These are phyloP conservation scores for Peromyscus maniculatus DNA, from an alignment of 2,113 vertebrate genomes.

Conservation along the genomic window DNA sequence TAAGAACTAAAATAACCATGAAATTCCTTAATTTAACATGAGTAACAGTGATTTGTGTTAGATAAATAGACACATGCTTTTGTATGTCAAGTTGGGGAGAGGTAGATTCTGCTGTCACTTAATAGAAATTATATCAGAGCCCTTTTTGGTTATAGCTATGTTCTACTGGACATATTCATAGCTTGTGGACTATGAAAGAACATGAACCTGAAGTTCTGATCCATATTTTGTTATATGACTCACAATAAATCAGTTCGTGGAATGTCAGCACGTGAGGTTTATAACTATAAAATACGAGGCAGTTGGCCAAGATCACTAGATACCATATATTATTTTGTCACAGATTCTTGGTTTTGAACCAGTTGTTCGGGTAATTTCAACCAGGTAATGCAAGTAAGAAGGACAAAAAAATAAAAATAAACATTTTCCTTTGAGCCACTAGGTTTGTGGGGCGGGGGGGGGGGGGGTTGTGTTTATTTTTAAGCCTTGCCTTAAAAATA, in stretches of 20 bases:
- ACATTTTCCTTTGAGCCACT: background rate
- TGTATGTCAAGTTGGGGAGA: background rate
- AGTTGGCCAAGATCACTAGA: background rate
- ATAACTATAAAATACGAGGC: slow-evolving; percentile 48
- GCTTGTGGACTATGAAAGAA: slow-evolving; percentile 25
- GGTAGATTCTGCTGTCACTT: background rate
- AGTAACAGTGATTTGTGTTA: background rate
- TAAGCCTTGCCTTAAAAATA: slow-evolving; percentile 43
- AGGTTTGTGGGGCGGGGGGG: slow-evolving; percentile 10
- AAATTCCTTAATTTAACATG: background rate
- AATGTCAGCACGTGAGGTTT: slow-evolving; percentile 22
- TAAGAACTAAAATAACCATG: background rate
- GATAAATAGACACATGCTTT: background rate
- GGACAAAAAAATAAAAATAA: background rate
- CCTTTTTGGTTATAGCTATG: background rate
- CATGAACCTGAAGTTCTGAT: background rate
- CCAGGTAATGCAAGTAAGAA: slow-evolving; percentile 48
- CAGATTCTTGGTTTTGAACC: slow-evolving; percentile 14
- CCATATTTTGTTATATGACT: background rate
- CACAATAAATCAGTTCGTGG: slow-evolving; percentile 49
- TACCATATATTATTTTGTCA: slow-evolving; percentile 53
- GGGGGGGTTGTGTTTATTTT: no score
- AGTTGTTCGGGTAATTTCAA: slow-evolving; percentile 51
- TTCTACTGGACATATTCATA: background rate
- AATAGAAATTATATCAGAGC: background rate